Evolutionary conservation across 2,888 invertebrate genomes (phyloP), one percentile per base, ranked within the genome.

Genomic region (Tetropium fuscum): DNA sequence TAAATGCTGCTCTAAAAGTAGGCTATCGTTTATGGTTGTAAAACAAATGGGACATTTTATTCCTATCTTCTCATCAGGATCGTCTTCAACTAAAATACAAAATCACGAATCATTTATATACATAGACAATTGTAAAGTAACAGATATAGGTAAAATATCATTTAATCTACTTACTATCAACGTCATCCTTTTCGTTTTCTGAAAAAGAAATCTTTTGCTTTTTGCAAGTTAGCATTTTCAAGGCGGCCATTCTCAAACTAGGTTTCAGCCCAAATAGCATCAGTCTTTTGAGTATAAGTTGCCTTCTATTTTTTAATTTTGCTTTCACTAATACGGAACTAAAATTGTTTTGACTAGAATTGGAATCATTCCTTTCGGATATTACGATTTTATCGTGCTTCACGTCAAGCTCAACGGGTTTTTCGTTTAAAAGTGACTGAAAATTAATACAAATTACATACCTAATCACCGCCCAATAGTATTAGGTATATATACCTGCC

Each of bases 21-120:
- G 74, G 30, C 84, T 81, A 63, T 84, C 84, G 64, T 83, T 82
- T 18, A 86, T 83, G 38, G 81, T 80, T 62, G 83, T 84, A 43
- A 82, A 82, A 73, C 87, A 87, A 55, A 86, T 82, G 11, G 85
- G 86, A 71, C 86, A 86, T 68, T 81, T 82, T 11, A 81, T 75
- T 38, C 78, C 80, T 44, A 76, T 72, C 66, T 79, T 79, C 51
- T 75, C 78, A 59, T 79, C 80, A n/a, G 63, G 57, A 56, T 76
- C 75, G 30, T 71, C 71, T 13, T 53, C 60, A 53, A 38, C 69
- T 69, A 40, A 53, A 64, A 58, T 30, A 57, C 7, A 6, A 7
- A 4, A 6, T 30, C 10, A 4, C 7, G n/a, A 7, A 30, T 30
- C n/a, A n/a, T n/a, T n/a, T n/a, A n/a, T n/a, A n/a, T n/a, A n/a